Percentiles rank a stretch among this genome's conserved stretches.
Evolutionary conservation across 1,140 invertebrate species (phyloP).

Genomic region (Trissolcus basalis): DNA sequence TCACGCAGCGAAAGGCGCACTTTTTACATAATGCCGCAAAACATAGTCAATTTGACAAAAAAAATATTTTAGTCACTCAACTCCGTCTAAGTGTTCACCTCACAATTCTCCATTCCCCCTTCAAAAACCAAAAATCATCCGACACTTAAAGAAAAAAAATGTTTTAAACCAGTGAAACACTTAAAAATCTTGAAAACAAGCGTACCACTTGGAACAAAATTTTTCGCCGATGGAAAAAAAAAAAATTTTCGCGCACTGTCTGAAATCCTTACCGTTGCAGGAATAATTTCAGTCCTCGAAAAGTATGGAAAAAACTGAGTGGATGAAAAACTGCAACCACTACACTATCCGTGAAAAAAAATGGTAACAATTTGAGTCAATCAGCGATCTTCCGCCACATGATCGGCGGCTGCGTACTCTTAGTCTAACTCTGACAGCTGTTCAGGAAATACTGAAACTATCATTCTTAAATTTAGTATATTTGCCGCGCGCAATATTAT

Average conservation of each 20-base stretch:
- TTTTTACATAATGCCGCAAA: slow-evolving; percentile 57
- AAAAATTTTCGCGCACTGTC: no score
- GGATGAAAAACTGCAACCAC: slow-evolving; percentile 9
- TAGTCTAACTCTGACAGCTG: slow-evolving; percentile 75
- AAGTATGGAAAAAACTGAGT: not conserved
- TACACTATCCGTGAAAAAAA: slow-evolving; percentile 18
- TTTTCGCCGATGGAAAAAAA: no score
- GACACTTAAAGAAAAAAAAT: no score
- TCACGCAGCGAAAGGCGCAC: slow-evolving; percentile 59
- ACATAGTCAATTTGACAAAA: slow-evolving; percentile 43
- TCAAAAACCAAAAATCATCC: not conserved
- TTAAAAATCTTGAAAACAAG: no score
- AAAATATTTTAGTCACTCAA: slow-evolving; percentile 12
- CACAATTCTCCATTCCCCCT: no score
- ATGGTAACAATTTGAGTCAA: slow-evolving; percentile 32
- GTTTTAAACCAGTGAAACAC: no score
- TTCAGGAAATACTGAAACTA: slow-evolving; percentile 77
- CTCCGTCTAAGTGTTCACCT: no score
- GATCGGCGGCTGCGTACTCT: slow-evolving; percentile 60
- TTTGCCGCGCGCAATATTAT: slow-evolving; percentile 69
- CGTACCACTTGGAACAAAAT: no score
- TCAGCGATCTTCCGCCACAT: slow-evolving; percentile 63
- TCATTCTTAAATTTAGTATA: slow-evolving; percentile 73
- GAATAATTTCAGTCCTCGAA: not conserved
- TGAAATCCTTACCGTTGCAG: not conserved